Conservation (phyloP, 2,797 vertebrate species). For the Esox lucius region DNA sequence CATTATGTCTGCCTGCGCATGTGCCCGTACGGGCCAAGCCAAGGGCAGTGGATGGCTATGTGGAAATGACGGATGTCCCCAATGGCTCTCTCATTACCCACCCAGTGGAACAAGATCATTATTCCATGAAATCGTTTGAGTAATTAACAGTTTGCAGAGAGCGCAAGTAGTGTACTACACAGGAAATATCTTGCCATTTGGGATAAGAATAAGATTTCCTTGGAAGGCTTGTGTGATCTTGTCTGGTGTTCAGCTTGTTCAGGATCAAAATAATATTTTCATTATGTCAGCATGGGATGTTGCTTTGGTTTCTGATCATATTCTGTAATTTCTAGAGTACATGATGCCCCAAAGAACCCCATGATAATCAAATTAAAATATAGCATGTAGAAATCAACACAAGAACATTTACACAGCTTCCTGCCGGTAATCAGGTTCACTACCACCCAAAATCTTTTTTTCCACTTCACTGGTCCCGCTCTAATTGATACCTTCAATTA, state of each 20-base stretch:
- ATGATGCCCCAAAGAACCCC: no score
- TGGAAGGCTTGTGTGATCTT: not conserved
- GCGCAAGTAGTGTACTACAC: not conserved
- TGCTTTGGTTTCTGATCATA: no score
- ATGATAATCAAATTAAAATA: no score
- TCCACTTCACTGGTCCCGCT: no score
- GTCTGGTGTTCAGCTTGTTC: not conserved
- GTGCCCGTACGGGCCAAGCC: not conserved
- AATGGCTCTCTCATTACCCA: conserved; percentile 1
- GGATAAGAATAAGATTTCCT: not conserved
- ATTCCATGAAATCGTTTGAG: not conserved
- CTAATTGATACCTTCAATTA: no score
- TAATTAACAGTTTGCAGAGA: not conserved
- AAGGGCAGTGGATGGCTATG: not conserved
- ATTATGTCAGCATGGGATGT: no score
- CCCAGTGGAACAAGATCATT: conserved; percentile 1
- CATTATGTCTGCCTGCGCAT: not conserved
- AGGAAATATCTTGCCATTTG: not conserved
- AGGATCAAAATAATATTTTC: no score
- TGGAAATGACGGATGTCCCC: not conserved
- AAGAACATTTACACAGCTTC: no score
- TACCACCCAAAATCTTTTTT: no score
- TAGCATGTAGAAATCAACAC: no score
- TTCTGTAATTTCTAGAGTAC: no score
- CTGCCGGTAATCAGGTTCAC: no score